Percentiles rank a stretch among this genome's conserved stretches.
Evolutionary conservation across 2,888 invertebrate genomes (phyloP).

Genomic region (Sphaerophoria taeniata): DNA sequence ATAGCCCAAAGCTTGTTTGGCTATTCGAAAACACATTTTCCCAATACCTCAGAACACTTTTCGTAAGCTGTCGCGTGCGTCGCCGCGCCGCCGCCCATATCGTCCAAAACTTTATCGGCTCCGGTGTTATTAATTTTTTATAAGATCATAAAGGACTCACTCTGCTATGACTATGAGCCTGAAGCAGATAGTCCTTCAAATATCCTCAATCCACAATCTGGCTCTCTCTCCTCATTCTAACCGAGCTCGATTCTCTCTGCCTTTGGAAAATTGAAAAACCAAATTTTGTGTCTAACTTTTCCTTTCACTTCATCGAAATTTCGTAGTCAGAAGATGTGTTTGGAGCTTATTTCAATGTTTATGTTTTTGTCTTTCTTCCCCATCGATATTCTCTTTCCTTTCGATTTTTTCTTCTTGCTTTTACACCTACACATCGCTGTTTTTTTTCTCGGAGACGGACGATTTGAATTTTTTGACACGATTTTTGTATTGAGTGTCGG

Average conservation of each 20-base stretch:
- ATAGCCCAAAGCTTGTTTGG: slow-evolving; percentile 19
- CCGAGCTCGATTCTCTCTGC: neutral
- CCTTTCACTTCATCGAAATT: slow-evolving; percentile 62
- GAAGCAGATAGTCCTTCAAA: slow-evolving; percentile 1
- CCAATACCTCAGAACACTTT: neutral
- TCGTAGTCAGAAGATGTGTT: slow-evolving; percentile 48
- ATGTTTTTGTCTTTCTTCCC: slow-evolving; percentile 46
- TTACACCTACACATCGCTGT: slow-evolving; percentile 5
- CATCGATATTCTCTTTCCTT: slow-evolving; percentile 13
- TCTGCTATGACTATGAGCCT: neutral
- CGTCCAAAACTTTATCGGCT: slow-evolving; percentile 42
- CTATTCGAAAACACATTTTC: slow-evolving; percentile 23
- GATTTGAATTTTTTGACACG: slow-evolving; percentile 54
- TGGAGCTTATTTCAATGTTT: slow-evolving; percentile 69
- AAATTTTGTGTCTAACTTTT: slow-evolving; percentile 37
- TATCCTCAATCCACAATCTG: slow-evolving; percentile 2
- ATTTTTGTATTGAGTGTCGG: neutral
- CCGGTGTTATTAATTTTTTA: slow-evolving; percentile 57
- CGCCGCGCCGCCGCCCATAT: neutral
- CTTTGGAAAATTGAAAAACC: slow-evolving; percentile 32
- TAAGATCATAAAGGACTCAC: slow-evolving; percentile 23
- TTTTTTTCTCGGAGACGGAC: slow-evolving; percentile 30
- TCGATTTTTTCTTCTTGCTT: slow-evolving; percentile 6
- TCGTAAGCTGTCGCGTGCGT: too few relatives aligned
- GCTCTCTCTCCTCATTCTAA: slow-evolving; percentile 4